A percentile compares a stretch with the other conserved stretches of the same genome.
Evolutionary conservation across 2,888 invertebrate species (phyloP).

Genomic region (Diplolepis rosae): DNA sequence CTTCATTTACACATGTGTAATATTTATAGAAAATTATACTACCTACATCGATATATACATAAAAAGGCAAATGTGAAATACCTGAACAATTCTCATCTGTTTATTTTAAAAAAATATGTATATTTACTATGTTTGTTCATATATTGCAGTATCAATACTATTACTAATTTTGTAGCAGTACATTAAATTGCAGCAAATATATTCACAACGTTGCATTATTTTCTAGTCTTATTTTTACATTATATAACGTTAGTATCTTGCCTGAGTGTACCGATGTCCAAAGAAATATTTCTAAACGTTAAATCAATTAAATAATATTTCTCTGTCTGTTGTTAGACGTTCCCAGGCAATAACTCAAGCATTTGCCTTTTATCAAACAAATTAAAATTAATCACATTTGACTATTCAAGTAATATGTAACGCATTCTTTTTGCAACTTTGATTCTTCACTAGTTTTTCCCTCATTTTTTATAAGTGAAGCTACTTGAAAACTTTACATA

Average conservation of each 20-base stretch:
- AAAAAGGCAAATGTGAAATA: conserved; percentile 73
- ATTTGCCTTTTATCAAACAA: conserved; percentile 61
- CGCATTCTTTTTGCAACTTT: not conserved
- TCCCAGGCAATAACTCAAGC: conserved; percentile 53
- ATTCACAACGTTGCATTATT: conserved; percentile 56
- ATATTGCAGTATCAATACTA: conserved; percentile 48
- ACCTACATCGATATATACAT: conserved; percentile 72
- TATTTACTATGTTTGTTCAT: conserved; percentile 57
- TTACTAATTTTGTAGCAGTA: conserved; percentile 63
- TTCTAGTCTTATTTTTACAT: conserved; percentile 47
- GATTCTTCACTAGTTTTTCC: conserved; percentile 11
- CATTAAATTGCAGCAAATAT: conserved; percentile 58
- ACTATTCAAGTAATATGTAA: conserved; percentile 1
- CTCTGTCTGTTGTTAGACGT: conserved; percentile 34
- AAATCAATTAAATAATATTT: conserved; percentile 34
- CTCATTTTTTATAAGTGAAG: not conserved
- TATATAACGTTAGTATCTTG: conserved; percentile 34
- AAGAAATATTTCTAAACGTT: conserved; percentile 22
- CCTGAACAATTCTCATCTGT: conserved; percentile 63
- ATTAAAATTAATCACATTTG: not conserved
- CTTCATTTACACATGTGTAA: conserved; percentile 51
- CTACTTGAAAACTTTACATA: conserved; percentile 29
- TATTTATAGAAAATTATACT: conserved; percentile 71
- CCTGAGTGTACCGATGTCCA: conserved; percentile 21
- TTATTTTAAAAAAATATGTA: conserved; percentile 69